Evolutionary conservation across 1,140 invertebrate genomes (phyloP).

Genomic region (Sinonovacula constricta): DNA sequence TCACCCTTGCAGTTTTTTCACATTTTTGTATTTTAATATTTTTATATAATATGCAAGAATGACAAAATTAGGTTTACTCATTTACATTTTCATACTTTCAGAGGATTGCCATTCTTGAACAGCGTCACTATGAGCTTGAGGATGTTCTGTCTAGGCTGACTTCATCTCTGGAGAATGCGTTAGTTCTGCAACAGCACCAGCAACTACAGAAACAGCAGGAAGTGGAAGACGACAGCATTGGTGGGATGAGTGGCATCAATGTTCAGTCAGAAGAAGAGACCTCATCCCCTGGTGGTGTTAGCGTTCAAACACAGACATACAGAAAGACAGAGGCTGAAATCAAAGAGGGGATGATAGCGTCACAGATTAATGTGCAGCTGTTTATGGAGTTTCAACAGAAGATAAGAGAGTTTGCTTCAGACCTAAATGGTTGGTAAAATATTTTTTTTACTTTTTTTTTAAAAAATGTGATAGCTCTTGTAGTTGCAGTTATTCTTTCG

Average conservation of each 20-base stretch:
- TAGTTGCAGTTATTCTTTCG: not conserved
- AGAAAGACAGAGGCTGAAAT: not conserved
- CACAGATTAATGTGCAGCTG: slow-evolving; percentile 6
- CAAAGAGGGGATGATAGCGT: not conserved
- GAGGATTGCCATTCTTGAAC: slow-evolving; percentile 41
- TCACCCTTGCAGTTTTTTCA: too few relatives aligned
- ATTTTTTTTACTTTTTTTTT: not conserved
- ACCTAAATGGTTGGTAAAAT: slow-evolving; percentile 31
- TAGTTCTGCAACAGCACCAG: too few relatives aligned
- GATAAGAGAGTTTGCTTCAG: slow-evolving; percentile 33
- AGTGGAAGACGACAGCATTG: not conserved
- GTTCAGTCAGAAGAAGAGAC: not conserved
- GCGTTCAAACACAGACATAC: not conserved
- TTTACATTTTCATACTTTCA: too few relatives aligned
- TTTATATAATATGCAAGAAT: too few relatives aligned
- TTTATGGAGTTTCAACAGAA: slow-evolving; percentile 49
- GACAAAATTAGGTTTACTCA: too few relatives aligned
- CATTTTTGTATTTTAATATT: too few relatives aligned
- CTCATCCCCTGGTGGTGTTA: not conserved
- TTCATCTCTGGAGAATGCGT: slow-evolving; percentile 16
- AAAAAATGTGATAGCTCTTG: not conserved
- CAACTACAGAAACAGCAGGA: too few relatives aligned
- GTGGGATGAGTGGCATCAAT: not conserved
- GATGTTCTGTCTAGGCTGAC: slow-evolving; percentile 33
- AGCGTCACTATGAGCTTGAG: slow-evolving; percentile 43